Percentiles rank a stretch among this genome's conserved stretches.
Evolutionary conservation across 1,140 invertebrate genomes (phyloP).

Genomic region (Pseudachorutes palmiensis): DNA sequence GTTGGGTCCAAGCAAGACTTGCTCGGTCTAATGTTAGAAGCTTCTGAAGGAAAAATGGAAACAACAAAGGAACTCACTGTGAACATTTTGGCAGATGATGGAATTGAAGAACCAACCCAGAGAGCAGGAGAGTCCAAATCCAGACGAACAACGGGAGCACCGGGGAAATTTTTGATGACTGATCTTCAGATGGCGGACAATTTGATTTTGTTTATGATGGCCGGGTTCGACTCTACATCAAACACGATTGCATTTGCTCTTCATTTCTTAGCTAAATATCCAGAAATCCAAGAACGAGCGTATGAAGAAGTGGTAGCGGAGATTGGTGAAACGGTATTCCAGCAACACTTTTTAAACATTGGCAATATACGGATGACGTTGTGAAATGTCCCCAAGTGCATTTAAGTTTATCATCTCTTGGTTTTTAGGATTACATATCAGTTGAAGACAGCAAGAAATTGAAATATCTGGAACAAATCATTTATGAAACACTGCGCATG

Average conservation of each 20-base stretch:
- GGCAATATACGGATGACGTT: too few relatives aligned
- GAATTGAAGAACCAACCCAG: background rate
- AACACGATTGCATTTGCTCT: slow-evolving; percentile 36
- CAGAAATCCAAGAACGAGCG: slow-evolving; percentile 36
- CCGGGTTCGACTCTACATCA: slow-evolving; percentile 35
- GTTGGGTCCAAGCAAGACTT: slow-evolving; percentile 21
- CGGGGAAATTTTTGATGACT: slow-evolving; percentile 27
- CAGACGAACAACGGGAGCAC: background rate
- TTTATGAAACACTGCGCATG: slow-evolving; percentile 39
- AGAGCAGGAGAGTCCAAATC: too few relatives aligned
- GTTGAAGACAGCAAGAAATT: slow-evolving; percentile 35
- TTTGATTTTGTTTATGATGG: slow-evolving; percentile 35
- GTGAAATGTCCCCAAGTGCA: background rate
- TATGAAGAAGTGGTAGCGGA: slow-evolving; percentile 35
- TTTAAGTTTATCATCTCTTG: background rate
- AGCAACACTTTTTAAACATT: background rate
- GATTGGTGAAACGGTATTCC: slow-evolving; percentile 33
- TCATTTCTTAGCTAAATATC: slow-evolving; percentile 32
- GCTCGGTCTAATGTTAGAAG: slow-evolving; percentile 35
- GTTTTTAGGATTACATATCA: slow-evolving; percentile 28
- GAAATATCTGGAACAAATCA: slow-evolving; percentile 34
- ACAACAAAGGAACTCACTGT: slow-evolving; percentile 19
- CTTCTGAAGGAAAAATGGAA: slow-evolving; percentile 26
- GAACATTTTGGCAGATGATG: slow-evolving; percentile 32
- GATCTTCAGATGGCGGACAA: slow-evolving; percentile 35